Percentiles rank a stretch among this genome's conserved stretches.
Conservation (phyloP, 2,797 vertebrate genomes). For the Pelochelys cantorii region DNA sequence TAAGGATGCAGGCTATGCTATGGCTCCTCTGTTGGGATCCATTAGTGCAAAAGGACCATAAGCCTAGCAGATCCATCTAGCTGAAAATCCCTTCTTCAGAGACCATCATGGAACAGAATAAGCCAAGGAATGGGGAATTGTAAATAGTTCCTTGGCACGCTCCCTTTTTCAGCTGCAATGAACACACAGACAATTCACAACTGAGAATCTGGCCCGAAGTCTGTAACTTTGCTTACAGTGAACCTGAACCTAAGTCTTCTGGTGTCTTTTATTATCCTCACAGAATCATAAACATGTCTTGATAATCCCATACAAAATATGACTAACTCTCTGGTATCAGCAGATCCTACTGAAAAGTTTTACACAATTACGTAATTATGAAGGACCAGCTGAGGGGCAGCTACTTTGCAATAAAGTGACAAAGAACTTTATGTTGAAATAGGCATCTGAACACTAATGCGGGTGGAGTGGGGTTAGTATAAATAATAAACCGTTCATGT, state of each 20-base stretch:
- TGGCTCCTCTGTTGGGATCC: not conserved
- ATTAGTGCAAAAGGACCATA: not conserved
- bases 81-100: not conserved
- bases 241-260: not conserved
- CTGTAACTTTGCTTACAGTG: not conserved
- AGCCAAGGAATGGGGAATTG: not conserved
- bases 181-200: not conserved
- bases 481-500: not conserved
- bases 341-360: not conserved
- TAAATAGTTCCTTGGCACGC: not conserved
- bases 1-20: not conserved
- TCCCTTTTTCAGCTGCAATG: not conserved
- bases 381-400: not conserved
- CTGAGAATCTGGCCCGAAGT: not conserved
- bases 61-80: not conserved
- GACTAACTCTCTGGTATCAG: not conserved
- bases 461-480: not conserved
- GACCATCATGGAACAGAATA: not conserved
- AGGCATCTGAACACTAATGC: not conserved
- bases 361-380: not conserved
- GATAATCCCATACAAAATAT: not conserved
- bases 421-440: constrained; percentile 1
- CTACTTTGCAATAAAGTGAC: not conserved
- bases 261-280: not conserved
- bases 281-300: not conserved